Evolutionary conservation across 2,797 vertebrate species (phyloP).

Genomic region (Peromyscus nudipes): DNA sequence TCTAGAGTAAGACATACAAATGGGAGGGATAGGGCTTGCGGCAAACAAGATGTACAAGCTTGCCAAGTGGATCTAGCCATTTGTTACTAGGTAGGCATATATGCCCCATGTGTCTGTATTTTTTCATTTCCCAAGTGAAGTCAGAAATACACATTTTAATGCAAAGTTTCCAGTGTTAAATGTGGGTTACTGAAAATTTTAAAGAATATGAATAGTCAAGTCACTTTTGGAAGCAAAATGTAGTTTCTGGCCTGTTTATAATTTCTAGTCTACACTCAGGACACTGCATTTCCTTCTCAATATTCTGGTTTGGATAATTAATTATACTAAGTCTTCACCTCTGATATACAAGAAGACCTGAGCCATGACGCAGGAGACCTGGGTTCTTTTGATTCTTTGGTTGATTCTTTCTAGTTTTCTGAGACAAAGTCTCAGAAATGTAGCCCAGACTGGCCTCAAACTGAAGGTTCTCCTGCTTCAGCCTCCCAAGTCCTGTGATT

Average conservation of each 20-base stretch:
- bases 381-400: conserved; percentile 13
- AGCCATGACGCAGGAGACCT: neutral
- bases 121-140: conserved; percentile 56
- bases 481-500: neutral
- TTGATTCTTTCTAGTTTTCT: neutral
- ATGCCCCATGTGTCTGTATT: neutral
- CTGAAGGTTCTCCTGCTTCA: neutral
- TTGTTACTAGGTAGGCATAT: neutral
- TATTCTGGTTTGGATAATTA: conserved; percentile 46
- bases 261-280: conserved; percentile 49
- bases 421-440: neutral
- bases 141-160: conserved; percentile 55
- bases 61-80: neutral
- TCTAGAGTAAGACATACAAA: conserved; percentile 36
- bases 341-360: conserved; percentile 1
- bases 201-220: conserved; percentile 41
- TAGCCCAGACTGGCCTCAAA: neutral
- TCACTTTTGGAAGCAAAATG: conserved; percentile 40
- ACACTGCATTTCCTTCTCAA: conserved; percentile 23
- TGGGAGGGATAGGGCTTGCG: neutral
- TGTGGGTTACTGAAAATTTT: neutral
- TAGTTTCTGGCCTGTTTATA: conserved; percentile 3
- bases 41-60: neutral
- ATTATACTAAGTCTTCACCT: neutral
- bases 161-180: conserved; percentile 50